Percentiles rank a stretch among this genome's conserved stretches.
Conservation (phyloP, 2,113 vertebrate species). For the Alethe castanea region DNA sequence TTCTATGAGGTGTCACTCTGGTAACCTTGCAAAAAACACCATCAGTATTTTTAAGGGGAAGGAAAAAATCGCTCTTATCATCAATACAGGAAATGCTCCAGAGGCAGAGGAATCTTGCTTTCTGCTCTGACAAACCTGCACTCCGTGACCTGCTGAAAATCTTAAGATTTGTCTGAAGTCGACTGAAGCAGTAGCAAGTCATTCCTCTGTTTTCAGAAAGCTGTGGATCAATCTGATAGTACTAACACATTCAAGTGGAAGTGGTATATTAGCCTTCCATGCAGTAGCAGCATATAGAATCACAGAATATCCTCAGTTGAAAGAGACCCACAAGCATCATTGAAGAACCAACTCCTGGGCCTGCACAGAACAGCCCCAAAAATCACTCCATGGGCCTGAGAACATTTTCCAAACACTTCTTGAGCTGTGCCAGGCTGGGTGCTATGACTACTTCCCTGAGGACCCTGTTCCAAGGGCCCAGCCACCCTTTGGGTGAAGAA, state of each 20-base stretch:
- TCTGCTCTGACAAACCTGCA: neutral
- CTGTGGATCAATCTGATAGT: neutral
- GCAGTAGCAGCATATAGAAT: neutral
- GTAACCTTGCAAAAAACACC: neutral
- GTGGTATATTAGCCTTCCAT: neutral
- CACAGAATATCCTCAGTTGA: neutral
- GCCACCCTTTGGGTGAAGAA: neutral
- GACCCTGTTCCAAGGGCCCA: neutral
- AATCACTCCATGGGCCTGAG: neutral
- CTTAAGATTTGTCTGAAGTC: neutral
- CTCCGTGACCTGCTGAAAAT: neutral
- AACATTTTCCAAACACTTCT: neutral
- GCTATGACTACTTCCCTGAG: neutral
- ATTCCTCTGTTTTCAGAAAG: neutral
- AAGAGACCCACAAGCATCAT: neutral
- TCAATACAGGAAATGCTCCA: neutral
- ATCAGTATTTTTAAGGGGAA: neutral
- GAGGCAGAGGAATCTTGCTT: neutral
- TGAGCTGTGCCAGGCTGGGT: neutral
- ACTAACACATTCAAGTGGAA: neutral
- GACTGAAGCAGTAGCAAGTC: neutral
- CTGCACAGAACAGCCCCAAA: neutral
- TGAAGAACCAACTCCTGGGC: neutral
- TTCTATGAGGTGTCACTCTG: neutral
- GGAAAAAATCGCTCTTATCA: neutral